phyloP scores from a whole-genome alignment of 2,888 invertebrate species.

The Euplexia lucipara region DNA sequence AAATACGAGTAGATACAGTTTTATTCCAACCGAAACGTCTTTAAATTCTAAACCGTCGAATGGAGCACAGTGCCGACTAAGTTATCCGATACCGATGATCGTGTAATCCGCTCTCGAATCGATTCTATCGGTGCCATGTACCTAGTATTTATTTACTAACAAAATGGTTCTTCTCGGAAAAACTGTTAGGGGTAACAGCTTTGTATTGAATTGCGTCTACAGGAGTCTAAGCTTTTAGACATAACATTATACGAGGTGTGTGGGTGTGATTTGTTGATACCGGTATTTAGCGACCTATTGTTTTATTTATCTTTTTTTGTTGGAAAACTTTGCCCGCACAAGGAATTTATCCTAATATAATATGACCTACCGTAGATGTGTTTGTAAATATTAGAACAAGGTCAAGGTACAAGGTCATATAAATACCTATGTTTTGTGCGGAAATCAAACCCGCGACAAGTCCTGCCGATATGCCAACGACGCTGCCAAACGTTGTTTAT shows the following conservation, averaged over 20 bases:
- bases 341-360: too few species aligned
- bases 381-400: too few species aligned
- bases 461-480: too few species aligned
- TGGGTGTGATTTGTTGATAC: not conserved
- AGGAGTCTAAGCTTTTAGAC: not conserved
- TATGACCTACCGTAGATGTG: too few species aligned
- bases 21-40: not conserved
- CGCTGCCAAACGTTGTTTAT: too few species aligned
- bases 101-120: conserved; percentile 29
- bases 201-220: conserved; percentile 3
- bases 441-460: too few species aligned
- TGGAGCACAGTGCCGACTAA: not conserved
- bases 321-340: too few species aligned
- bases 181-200: conserved; percentile 5
- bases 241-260: not conserved
- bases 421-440: too few species aligned
- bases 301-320: too few species aligned
- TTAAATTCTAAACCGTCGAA: conserved; percentile 3
- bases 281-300: too few species aligned
- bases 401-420: too few species aligned
- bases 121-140: conserved; percentile 5
- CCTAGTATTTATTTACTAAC: conserved; percentile 33
- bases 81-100: conserved; percentile 27
- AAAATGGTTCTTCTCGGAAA: conserved; percentile 13
- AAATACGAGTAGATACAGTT: not conserved